These are phyloP conservation scores for Eulemur albifrons DNA, from an alignment of 2,797 vertebrate genomes.

Conservation along the genomic window DNA sequence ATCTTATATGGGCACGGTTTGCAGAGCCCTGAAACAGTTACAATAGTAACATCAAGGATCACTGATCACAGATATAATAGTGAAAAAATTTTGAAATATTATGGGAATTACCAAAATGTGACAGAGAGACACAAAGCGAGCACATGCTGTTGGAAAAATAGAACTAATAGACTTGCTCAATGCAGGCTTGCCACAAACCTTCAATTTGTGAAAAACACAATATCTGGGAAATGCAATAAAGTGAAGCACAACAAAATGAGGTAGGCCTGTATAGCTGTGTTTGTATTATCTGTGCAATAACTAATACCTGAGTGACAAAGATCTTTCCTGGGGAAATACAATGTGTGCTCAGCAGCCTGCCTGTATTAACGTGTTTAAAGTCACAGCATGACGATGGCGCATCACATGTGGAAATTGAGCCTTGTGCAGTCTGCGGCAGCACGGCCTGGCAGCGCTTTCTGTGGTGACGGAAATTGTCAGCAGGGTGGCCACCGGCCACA, in stretches of 20 bases:
- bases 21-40: too few relatives aligned
- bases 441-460: not conserved
- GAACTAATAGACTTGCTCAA: too few relatives aligned
- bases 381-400: not conserved
- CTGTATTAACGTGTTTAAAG: not conserved
- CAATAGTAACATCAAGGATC: too few relatives aligned
- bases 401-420: not conserved
- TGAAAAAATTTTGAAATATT: too few relatives aligned
- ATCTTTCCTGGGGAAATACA: not conserved
- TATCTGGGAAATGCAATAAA: too few relatives aligned
- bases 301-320: not conserved
- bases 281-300: not conserved
- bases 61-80: too few relatives aligned
- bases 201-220: too few relatives aligned
- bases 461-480: not conserved
- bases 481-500: not conserved
- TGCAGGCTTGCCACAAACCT: too few relatives aligned
- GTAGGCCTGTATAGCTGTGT: not conserved
- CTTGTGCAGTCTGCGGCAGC: not conserved
- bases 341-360: not conserved
- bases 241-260: not conserved
- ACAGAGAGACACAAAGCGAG: too few relatives aligned
- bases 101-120: too few relatives aligned
- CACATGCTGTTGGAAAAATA: too few relatives aligned
- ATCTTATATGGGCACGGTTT: too few relatives aligned